Evolutionary conservation across 2,113 vertebrate species (phyloP).

Genomic region (rabbit (Oryctolagus cuniculus)): DNA sequence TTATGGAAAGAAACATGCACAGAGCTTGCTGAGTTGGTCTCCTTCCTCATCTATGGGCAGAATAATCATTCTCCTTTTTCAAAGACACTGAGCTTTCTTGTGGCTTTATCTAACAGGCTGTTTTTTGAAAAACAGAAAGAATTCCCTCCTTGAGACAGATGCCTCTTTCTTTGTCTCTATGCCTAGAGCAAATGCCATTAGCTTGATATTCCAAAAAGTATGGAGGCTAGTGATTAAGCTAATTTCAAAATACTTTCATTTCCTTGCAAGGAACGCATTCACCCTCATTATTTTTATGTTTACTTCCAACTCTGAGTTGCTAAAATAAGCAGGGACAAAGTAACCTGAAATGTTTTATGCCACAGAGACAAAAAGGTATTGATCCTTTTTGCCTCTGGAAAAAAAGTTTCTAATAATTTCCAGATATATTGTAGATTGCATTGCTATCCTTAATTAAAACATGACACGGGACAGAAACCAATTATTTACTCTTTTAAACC

Average conservation of each 20-base stretch:
- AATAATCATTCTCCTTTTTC: neutral
- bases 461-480: slow-evolving; percentile 85
- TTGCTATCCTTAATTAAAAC: slow-evolving; percentile 91
- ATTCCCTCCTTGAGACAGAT: neutral
- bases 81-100: neutral
- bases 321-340: slow-evolving; percentile 83
- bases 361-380: slow-evolving; percentile 88
- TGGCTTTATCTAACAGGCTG: slow-evolving; percentile 4
- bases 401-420: slow-evolving; percentile 89
- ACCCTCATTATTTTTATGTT: slow-evolving; percentile 72
- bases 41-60: neutral
- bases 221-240: slow-evolving; percentile 62
- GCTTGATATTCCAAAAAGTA: neutral
- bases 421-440: slow-evolving; percentile 86
- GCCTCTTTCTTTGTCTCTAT: slow-evolving; percentile 58
- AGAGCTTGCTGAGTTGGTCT: neutral
- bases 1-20: slow-evolving; percentile 23
- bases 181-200: slow-evolving; percentile 50
- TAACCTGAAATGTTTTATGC: slow-evolving; percentile 87
- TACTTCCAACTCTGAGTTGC: slow-evolving; percentile 65
- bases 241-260: slow-evolving; percentile 72
- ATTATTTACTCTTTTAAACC: slow-evolving; percentile 83
- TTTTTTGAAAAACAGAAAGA: slow-evolving; percentile 36
- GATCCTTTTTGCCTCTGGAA: slow-evolving; percentile 88
- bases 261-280: slow-evolving; percentile 69